Conservation (phyloP, 2,888 invertebrate species). For the Nymphalis c-album region DNA sequence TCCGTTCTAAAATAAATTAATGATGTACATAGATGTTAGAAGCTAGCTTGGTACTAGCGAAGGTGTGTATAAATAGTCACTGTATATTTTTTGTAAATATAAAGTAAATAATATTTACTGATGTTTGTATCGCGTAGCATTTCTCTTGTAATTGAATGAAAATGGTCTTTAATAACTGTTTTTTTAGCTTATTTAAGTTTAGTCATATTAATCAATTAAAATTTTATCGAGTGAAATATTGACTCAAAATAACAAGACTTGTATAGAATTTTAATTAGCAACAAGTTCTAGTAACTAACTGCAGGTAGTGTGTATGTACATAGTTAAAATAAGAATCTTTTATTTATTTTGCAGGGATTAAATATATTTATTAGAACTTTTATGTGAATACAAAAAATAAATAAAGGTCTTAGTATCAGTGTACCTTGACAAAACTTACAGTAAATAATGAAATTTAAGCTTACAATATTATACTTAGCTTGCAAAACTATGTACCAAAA, state of each 20-base stretch:
- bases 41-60: conserved; percentile 24
- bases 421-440: conserved; percentile 27
- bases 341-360: conserved; percentile 46
- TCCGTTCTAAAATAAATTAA: neutral
- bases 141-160: no score
- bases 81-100: conserved; percentile 25
- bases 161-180: no score
- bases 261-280: no score
- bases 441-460: conserved; percentile 31
- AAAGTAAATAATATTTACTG: conserved; percentile 5
- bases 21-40: conserved; percentile 1
- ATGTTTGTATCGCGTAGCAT: neutral
- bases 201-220: no score
- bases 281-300: neutral
- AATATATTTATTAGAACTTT: conserved; percentile 60
- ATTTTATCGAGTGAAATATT: no score
- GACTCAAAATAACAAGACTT: no score
- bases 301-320: conserved; percentile 2
- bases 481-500: conserved; percentile 34
- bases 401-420: conserved; percentile 57
- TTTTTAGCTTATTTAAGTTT: no score
- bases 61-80: conserved; percentile 13
- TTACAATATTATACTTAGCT: conserved; percentile 34
- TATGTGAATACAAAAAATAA: conserved; percentile 68
- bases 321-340: conserved; percentile 35